Evolutionary conservation across 2,113 vertebrate species (phyloP), one percentile per base, ranked within the genome.

Genomic region (Blennius ocellaris): DNA sequence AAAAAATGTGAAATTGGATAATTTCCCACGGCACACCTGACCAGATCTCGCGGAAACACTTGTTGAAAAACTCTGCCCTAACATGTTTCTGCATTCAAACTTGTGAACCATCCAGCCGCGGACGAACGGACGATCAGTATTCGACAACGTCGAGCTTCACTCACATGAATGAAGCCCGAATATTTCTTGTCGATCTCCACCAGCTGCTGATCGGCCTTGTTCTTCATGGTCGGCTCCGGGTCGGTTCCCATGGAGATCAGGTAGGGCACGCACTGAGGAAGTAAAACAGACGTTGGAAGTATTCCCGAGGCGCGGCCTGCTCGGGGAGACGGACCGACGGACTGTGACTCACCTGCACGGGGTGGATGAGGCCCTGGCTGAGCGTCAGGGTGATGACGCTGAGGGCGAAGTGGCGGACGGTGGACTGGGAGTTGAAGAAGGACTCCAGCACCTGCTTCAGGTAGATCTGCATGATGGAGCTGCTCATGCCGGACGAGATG

Each of bases 381-480:
- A 99, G 94, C 0, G 97, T 99, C 84, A 99, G 91, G 9, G 96
- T 96, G 47, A 99, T 97, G 88, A 99, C 98, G 86, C 94, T 99
- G 59, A 99, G 94, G 83, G 96, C 96, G 87, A 96, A 99, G 89
- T 98, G 97, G 11, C 98, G 95, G 21, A 98, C 98, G 2, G 92
- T 97, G 80, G 97, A 99, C 76, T 99, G 97, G 1, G 87, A 94
- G 90, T 97, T 95, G 89, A 99, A 97, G 92, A 99, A 99, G 17
- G 96, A 95, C 91, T 99, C 98, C 85, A 99, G 93, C 89, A 99
- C 96, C 87, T 99, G 97, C 95, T 99, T 99, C 84, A 99, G 95
- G 94, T 99, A 99, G n/a, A 99, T 96, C 92, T 99, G 98, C 97
- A 99, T 99, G 85, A 99, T 99, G 84, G 98, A 99, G 92, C 97